Percentiles rank a stretch among this genome's conserved stretches.
Evolutionary conservation across 2,113 vertebrate species (phyloP).

Genomic region (Dipodomys stephensi): DNA sequence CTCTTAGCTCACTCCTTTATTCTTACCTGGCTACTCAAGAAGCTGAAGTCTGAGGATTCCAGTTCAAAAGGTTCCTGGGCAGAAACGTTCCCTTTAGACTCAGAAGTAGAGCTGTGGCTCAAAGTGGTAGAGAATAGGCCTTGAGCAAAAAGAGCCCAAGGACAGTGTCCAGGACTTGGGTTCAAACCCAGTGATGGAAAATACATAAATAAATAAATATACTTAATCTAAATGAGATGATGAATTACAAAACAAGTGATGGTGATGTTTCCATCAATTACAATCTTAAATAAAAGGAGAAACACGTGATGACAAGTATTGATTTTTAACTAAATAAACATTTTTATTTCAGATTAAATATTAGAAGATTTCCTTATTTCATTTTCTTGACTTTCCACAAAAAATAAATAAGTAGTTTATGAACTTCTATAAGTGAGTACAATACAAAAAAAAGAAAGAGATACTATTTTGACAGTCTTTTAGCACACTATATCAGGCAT

Average conservation of each 20-base stretch:
- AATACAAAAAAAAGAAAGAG: constrained; percentile 20
- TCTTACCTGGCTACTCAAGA: too few relatives aligned
- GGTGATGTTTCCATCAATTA: background rate
- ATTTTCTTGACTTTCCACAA: background rate
- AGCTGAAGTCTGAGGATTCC: too few relatives aligned
- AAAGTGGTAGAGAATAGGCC: too few relatives aligned
- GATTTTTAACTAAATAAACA: background rate
- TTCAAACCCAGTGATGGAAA: too few relatives aligned
- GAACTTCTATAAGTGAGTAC: background rate
- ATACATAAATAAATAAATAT: too few relatives aligned
- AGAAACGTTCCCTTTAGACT: too few relatives aligned
- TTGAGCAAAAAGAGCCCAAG: too few relatives aligned
- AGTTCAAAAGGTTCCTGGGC: too few relatives aligned
- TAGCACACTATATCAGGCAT: background rate
- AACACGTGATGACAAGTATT: background rate
- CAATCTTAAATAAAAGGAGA: background rate
- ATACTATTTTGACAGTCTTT: constrained; percentile 21
- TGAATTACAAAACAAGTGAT: background rate
- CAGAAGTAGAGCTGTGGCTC: too few relatives aligned
- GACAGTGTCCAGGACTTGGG: too few relatives aligned
- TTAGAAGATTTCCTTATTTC: background rate
- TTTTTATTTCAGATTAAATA: constrained; percentile 14
- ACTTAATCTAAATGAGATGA: background rate
- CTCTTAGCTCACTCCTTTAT: too few relatives aligned
- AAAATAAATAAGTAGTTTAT: constrained; percentile 42